phyloP scores from a whole-genome alignment of 2,797 vertebrate species.

The Gallirallus australis region DNA sequence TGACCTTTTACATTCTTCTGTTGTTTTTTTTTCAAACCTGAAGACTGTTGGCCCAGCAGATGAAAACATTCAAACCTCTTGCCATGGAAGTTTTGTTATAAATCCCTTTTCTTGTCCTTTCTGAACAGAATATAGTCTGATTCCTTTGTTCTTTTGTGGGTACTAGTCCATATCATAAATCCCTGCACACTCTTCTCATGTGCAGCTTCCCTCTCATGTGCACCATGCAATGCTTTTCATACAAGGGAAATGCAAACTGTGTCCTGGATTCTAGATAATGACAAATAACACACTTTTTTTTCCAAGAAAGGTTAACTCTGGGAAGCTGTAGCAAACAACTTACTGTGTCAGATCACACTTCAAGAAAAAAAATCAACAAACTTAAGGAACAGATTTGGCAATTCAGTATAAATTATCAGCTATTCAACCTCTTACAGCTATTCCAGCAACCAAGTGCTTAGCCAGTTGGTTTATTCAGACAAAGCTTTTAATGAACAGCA shows the following conservation, averaged over 20 bases:
- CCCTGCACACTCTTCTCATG: too few species aligned
- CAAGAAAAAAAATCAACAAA: not conserved
- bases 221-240: not conserved
- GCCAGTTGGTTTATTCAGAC: not conserved
- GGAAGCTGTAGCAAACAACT: not conserved
- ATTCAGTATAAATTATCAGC: not conserved
- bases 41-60: not conserved
- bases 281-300: not conserved
- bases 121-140: not conserved
- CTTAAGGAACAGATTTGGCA: not conserved
- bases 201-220: not conserved
- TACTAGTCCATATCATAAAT: not conserved
- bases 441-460: not conserved
- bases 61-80: not conserved
- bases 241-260: not conserved
- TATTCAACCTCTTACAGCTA: not conserved
- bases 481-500: fast-evolving
- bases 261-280: not conserved
- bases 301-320: not conserved
- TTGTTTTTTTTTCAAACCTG: not conserved
- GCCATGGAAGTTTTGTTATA: not conserved
- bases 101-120: not conserved
- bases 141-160: not conserved
- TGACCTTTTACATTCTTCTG: not conserved
- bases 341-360: not conserved